Conservation (phyloP, 2,113 vertebrate genomes). For the Lepisosteus osseus region DNA sequence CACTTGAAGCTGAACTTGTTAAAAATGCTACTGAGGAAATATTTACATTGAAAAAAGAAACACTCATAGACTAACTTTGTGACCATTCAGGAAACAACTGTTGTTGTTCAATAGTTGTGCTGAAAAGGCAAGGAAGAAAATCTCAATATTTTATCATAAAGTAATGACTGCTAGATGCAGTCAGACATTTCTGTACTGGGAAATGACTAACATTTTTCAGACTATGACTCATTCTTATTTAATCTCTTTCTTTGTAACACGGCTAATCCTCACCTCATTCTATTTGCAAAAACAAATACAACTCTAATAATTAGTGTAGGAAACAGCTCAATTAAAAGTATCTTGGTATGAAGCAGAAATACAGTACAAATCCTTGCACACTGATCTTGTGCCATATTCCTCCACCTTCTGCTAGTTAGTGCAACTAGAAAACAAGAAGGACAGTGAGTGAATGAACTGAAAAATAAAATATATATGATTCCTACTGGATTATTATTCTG, state of each 20-base stretch:
- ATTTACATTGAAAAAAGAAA: neutral
- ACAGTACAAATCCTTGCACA: too few species aligned
- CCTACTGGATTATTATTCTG: neutral
- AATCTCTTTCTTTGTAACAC: too few species aligned
- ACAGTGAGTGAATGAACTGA: neutral
- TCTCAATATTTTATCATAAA: neutral
- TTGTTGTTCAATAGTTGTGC: neutral
- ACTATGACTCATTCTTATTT: too few species aligned
- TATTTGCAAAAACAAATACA: too few species aligned
- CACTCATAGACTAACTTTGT: neutral
- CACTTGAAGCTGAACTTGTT: neutral
- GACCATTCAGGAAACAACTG: conserved; percentile 8
- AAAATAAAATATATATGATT: neutral
- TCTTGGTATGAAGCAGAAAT: too few species aligned
- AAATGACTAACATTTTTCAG: conserved; percentile 19
- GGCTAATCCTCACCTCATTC: too few species aligned
- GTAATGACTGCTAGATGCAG: conserved; percentile 8
- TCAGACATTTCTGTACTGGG: conserved; percentile 17
- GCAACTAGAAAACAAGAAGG: conserved; percentile 9
- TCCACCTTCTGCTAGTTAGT: neutral
- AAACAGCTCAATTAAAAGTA: too few species aligned
- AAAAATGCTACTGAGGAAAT: neutral
- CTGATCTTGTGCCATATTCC: too few species aligned
- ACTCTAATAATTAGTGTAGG: too few species aligned
- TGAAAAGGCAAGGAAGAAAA: neutral